phyloP scores from a whole-genome alignment of 2,888 invertebrate species.

The Galerucella pusilla region DNA sequence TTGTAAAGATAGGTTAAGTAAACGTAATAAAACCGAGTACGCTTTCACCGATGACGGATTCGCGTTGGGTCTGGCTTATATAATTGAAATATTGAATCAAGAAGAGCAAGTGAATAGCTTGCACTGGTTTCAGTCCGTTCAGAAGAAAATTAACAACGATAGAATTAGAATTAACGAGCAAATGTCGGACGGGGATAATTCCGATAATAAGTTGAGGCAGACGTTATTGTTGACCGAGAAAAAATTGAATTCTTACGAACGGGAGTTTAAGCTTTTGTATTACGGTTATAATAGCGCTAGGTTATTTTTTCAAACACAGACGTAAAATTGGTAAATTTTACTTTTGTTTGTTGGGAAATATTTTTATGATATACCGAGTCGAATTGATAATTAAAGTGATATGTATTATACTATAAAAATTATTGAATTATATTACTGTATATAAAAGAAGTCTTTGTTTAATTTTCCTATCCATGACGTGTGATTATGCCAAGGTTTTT shows the following conservation, averaged over 20 bases:
- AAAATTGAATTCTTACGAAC: slow-evolving; percentile 79
- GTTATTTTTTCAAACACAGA: slow-evolving; percentile 80
- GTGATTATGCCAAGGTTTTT: too few species aligned
- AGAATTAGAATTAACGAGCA: slow-evolving; percentile 69
- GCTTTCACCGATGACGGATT: slow-evolving; percentile 99
- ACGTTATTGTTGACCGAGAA: slow-evolving; percentile 90
- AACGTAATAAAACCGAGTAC: slow-evolving; percentile 87
- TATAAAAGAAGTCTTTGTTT: background rate
- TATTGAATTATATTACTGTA: background rate
- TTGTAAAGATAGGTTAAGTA: slow-evolving; percentile 92
- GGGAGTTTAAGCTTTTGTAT: slow-evolving; percentile 89
- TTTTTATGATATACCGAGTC: background rate
- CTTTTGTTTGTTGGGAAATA: too few species aligned
- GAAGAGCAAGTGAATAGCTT: slow-evolving; percentile 86
- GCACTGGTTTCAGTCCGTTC: slow-evolving; percentile 94
- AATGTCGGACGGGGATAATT: slow-evolving; percentile 66
- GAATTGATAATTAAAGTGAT: background rate
- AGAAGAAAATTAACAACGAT: slow-evolving; percentile 77
- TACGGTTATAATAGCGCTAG: slow-evolving; percentile 94
- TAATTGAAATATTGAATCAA: slow-evolving; percentile 90
- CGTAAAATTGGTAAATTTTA: slow-evolving; percentile 42
- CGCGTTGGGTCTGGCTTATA: slow-evolving; percentile 93
- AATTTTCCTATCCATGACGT: too few species aligned
- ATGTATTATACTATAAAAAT: background rate
- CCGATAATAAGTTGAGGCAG: slow-evolving; percentile 92